Evolutionary conservation across 2,888 invertebrate genomes (phyloP), one percentile per base, ranked within the genome.

Genomic region (Scaeva pyrastri): DNA sequence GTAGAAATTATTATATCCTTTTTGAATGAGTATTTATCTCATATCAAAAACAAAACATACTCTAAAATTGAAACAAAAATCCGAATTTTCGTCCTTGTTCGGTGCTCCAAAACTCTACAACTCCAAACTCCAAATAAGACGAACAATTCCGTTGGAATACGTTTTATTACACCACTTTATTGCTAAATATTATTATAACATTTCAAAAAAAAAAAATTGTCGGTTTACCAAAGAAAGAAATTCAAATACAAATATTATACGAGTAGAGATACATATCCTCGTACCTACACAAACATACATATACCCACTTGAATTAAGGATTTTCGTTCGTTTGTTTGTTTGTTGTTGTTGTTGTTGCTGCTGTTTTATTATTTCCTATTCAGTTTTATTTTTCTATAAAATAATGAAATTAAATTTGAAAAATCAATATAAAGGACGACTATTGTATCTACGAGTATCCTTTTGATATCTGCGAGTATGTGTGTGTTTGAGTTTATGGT

Each of bases 81-180:
- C 21, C 39, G 36, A 68, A 23, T 52, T 68, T 68, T 68, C 68
- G 58, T 16, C 31, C 1, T 31, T 8, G 31, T 31, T 31, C 31
- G 31, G 5, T 31, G 31, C 31, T 31, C 31, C 31, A 31, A 31
- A n/a, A n/a, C n/a, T n/a, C 31, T 31, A 31, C 31, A 7, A 8
- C 31, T 31, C 31, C 31, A n/a, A n/a, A n/a, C 8, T 31, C 31
- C 31, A 1, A 31, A 4, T 31, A 31, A 31, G 8, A 43, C 6
- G n/a, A 16, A 14, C 12, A 1, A 36, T 12, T 7, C 12, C 19
- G 19, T n/a, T 3, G 12, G 48, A 76, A 68, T 66, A 50, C 75
- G 58, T 58, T 68, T 62, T 78, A 64, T 71, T 78, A 71, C 48
- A 12, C 71, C 71, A 64, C 50, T 78, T 78, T 71, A 64, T 58